Base-by-base conservation (phyloP, 1,140 invertebrate genomes). In the Trichoplusia ni region DNA sequence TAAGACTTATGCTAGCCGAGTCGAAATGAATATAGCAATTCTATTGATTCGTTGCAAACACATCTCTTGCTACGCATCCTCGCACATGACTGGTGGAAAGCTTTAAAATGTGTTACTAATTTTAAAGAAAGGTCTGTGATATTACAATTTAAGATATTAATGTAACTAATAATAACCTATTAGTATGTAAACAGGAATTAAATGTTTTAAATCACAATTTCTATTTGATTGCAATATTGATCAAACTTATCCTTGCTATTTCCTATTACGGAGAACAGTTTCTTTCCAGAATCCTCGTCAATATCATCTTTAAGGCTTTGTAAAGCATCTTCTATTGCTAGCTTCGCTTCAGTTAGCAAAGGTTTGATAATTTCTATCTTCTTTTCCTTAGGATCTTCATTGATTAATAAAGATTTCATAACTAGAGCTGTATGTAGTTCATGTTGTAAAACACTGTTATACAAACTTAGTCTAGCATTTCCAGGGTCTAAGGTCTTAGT, bases 381-480 rank as follows among this genome's bases (percentile, higher is more conserved):
- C 56, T 72, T 74, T 84, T 64, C 8, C 7, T 71, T 65, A 13
- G 73, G 81, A 60, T 91, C 90, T 35, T 77, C 71, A 54, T 92
- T 90, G 60, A 84, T 75, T 64, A 91, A 91, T 35, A 91, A 91
- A 3, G 91, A 83, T 53, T 92, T 89, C 60, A 93, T 86, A 68
- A 93, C 67, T 74, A 94, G 71, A 11, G 93, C 92, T 72, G 94
- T 82, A 58, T 92, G 81, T 2, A 96, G 85, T 84, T 96, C 95
- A 51, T 95, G 92, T 29, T 94, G 90, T 23, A 95, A 87, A 14
- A 96, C 94, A n/a, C 93, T 93, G 0, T 92, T 92, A 71, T 96
- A 96, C 25, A 96, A 90, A 46, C 92, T 91, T 1, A 96, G 83
- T 67, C 95, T 92, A 1, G 93, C 91, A 58, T 93, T 93, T 29